phyloP scores from a whole-genome alignment of 2,113 vertebrate species.

The Lophotis ruficrista region DNA sequence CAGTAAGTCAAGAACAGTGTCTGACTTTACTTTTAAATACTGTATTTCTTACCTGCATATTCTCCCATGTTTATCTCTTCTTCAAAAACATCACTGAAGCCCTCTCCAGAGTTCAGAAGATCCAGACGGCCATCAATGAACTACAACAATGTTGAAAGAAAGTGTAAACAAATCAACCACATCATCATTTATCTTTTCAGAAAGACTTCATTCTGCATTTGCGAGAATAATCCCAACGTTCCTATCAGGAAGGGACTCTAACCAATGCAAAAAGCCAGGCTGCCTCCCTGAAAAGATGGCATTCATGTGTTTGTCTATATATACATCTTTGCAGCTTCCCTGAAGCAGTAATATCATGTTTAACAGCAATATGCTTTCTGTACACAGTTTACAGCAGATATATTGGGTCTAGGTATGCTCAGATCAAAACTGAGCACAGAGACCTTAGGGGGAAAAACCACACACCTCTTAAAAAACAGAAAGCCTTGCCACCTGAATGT shows the following conservation, averaged over 20 bases:
- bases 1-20: background rate
- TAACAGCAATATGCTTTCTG: background rate
- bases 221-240: background rate
- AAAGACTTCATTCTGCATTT: background rate
- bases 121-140: slow-evolving; percentile 96
- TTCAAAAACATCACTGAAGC: slow-evolving; percentile 96
- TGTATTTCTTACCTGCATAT: slow-evolving; percentile 84
- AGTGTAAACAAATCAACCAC: background rate
- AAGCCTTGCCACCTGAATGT: background rate
- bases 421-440: background rate
- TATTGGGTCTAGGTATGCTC: background rate
- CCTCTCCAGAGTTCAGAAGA: slow-evolving; percentile 92
- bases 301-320: background rate
- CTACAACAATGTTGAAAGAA: slow-evolving; percentile 63
- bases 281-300: background rate
- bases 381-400: background rate
- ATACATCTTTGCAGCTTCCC: background rate
- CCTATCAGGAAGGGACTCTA: background rate
- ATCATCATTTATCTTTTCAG: background rate
- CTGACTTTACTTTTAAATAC: background rate
- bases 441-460: background rate
- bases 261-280: background rate
- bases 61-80: slow-evolving; percentile 96
- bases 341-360: background rate
- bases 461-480: background rate